Evolutionary conservation across 2,113 vertebrate genomes (phyloP).

Genomic region (Cochlearius cochlearius): DNA sequence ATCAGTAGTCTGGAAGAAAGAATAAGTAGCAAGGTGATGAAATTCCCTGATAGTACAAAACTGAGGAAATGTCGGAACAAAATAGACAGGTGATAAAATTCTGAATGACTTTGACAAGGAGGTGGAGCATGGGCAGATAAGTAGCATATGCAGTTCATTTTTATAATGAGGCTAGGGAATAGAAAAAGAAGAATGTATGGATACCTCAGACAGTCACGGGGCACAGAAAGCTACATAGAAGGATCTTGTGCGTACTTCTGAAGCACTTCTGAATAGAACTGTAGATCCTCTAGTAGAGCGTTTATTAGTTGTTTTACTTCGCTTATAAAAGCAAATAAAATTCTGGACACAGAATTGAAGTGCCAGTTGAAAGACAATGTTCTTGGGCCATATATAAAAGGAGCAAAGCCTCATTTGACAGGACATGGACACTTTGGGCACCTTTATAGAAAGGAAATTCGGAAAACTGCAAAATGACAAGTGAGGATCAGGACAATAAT

Average conservation of each 20-base stretch:
- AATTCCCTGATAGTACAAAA: slow-evolving; percentile 19
- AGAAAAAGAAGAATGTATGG: neutral
- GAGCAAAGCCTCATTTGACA: neutral
- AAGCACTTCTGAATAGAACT: neutral
- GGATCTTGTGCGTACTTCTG: neutral
- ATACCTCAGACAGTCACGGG: neutral
- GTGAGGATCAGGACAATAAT: neutral
- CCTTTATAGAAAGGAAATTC: neutral
- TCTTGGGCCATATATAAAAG: neutral
- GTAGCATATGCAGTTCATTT: neutral
- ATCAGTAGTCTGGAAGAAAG: neutral
- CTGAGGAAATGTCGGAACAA: neutral
- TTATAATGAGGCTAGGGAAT: neutral
- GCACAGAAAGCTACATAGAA: neutral
- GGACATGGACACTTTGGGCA: neutral
- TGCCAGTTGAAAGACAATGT: neutral
- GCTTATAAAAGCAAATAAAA: neutral
- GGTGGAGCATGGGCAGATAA: neutral
- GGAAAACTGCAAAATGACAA: neutral
- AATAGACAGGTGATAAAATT: slow-evolving; percentile 23
- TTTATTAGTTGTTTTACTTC: neutral
- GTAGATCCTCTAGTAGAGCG: neutral
- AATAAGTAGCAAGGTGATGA: neutral
- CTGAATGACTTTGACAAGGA: slow-evolving; percentile 32
- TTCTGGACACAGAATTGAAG: neutral